Percentiles rank a stretch among this genome's conserved stretches.
phyloP scores from a whole-genome alignment of 2,888 invertebrate species.

The Drosophila fulvimacula region DNA sequence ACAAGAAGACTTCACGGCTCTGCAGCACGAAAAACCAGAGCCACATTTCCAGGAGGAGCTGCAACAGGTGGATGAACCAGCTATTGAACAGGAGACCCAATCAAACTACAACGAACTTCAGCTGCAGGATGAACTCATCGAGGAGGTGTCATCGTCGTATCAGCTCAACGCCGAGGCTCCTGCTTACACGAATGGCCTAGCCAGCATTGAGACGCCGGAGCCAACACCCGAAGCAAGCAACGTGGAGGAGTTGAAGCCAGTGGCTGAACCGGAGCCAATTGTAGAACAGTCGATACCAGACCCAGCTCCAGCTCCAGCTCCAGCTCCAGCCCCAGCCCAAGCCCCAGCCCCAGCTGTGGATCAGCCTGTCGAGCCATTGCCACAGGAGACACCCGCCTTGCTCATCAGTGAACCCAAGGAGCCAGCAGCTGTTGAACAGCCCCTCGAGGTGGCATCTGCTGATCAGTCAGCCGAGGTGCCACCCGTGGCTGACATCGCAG shows the following conservation, averaged over 20 bases:
- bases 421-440: slow-evolving; percentile 13
- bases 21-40: slow-evolving; percentile 4
- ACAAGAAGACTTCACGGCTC: slow-evolving; percentile 2
- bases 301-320: not conserved
- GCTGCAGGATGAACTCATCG: slow-evolving; percentile 45
- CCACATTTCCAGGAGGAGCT: slow-evolving; percentile 13
- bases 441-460: not conserved
- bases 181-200: slow-evolving; percentile 43
- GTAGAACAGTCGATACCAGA: not conserved
- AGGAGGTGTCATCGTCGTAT: slow-evolving; percentile 24
- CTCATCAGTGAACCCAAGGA: not conserved
- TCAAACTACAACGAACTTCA: slow-evolving; percentile 50
- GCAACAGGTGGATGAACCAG: slow-evolving; percentile 22
- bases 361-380: slow-evolving; percentile 13
- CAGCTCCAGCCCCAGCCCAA: not conserved
- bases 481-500: slow-evolving; percentile 2
- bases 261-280: slow-evolving; percentile 18
- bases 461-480: not conserved
- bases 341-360: slow-evolving; percentile 8
- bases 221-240: slow-evolving; percentile 21
- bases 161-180: slow-evolving; percentile 20
- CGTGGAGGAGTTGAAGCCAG: slow-evolving; percentile 2
- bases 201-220: slow-evolving; percentile 33
- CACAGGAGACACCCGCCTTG: slow-evolving; percentile 14
- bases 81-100: slow-evolving; percentile 42